A percentile compares a stretch with the other conserved stretches of the same genome.
Evolutionary conservation across 1,140 invertebrate genomes (phyloP).

Genomic region (Caenorhabditis remanei): DNA sequence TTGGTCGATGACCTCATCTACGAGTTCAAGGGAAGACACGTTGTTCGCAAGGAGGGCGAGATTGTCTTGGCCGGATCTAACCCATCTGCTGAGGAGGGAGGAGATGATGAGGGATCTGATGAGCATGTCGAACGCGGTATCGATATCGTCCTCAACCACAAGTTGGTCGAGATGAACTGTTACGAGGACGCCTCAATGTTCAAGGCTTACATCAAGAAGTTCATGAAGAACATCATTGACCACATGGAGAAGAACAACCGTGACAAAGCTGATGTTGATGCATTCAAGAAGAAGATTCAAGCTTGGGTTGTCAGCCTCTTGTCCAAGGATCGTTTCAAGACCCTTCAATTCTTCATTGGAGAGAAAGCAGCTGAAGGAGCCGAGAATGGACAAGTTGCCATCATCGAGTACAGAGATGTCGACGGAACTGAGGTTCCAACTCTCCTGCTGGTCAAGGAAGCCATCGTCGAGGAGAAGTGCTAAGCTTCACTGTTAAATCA

Average conservation of each 20-base stretch:
- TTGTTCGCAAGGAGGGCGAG: constrained; percentile 85
- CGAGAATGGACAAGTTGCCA: constrained; percentile 83
- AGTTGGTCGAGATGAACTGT: constrained; percentile 87
- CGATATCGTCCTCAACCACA: constrained; percentile 92
- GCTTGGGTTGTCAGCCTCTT: constrained; percentile 80
- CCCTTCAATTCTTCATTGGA: constrained; percentile 92
- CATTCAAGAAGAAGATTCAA: constrained; percentile 93
- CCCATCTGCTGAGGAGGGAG: constrained; percentile 87
- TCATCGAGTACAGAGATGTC: constrained; percentile 91
- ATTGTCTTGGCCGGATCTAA: constrained; percentile 88
- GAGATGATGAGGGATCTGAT: constrained; percentile 88
- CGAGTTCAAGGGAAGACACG: constrained; percentile 91
- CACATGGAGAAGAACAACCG: constrained; percentile 84
- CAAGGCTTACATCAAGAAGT: constrained; percentile 92
- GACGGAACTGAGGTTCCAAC: constrained; percentile 88
- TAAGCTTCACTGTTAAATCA: constrained; percentile 64
- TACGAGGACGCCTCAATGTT: constrained; percentile 82
- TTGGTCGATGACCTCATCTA: constrained; percentile 91
- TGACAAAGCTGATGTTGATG: constrained; percentile 92
- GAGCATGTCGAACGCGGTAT: constrained; percentile 83
- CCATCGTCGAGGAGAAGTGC: constrained; percentile 89
- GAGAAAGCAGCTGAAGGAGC: constrained; percentile 80
- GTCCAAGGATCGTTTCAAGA: constrained; percentile 84
- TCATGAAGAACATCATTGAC: constrained; percentile 86
- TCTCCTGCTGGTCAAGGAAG: constrained; percentile 95